These are phyloP conservation scores for Acrobeloides nanus DNA, from an alignment of 2,888 invertebrate genomes.

Conservation along the genomic window DNA sequence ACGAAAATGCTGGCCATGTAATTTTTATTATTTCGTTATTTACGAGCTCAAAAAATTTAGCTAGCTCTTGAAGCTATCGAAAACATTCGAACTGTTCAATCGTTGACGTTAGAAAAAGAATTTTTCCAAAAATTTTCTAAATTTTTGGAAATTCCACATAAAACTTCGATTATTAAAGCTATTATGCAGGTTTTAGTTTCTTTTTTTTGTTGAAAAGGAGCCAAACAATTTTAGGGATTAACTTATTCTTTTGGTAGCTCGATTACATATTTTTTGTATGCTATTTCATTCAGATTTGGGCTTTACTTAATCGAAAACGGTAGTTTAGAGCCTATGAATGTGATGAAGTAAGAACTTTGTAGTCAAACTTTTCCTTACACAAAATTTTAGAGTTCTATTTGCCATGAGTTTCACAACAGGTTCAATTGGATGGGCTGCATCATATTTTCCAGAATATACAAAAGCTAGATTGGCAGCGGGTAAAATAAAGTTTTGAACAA, in stretches of 20 bases:
- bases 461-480: constrained; percentile 56
- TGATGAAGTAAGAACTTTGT: no score
- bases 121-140: constrained; percentile 45
- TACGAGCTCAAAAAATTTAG: constrained; percentile 17
- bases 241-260: constrained; percentile 50
- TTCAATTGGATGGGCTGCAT: constrained; percentile 52
- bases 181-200: no score
- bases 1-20: constrained; percentile 57
- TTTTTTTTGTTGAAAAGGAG: no score
- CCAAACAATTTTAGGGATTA: no score
- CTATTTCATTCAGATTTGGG: constrained; percentile 55
- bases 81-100: constrained; percentile 56
- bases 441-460: constrained; percentile 52
- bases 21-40: background rate
- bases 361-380: no score
- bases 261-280: constrained; percentile 55
- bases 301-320: constrained; percentile 55
- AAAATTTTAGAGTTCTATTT: constrained; percentile 60
- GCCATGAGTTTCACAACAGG: constrained; percentile 60
- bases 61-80: constrained; percentile 56
- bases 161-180: constrained; percentile 24
- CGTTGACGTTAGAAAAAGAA: constrained; percentile 54
- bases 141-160: constrained; percentile 30
- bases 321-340: constrained; percentile 55
- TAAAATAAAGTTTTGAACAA: no score